These are phyloP conservation scores for Pelodytes ibericus DNA, from an alignment of 2,797 vertebrate species.

Conservation along the genomic window DNA sequence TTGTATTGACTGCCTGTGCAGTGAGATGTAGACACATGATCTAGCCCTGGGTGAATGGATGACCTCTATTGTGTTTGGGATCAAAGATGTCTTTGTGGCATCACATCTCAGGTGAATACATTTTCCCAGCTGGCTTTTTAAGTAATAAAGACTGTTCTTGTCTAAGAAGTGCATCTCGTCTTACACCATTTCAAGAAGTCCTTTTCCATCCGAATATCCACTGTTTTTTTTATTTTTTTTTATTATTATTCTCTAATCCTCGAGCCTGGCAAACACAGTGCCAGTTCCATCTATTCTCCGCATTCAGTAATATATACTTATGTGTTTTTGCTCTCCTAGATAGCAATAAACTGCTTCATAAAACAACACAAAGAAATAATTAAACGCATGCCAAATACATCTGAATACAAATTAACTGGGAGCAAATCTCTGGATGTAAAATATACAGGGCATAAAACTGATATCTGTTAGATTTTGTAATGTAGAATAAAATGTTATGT, in stretches of 20 bases:
- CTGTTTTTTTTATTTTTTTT: background rate
- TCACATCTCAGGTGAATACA: background rate
- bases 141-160: conserved; percentile 26
- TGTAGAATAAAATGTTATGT: no score
- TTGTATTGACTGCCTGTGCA: conserved; percentile 23
- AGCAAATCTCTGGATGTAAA: no score
- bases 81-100: conserved; percentile 39
- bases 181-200: conserved; percentile 32
- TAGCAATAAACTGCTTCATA: no score
- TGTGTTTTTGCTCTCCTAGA: no score
- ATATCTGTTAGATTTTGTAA: no score
- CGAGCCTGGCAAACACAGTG: conserved; percentile 20
- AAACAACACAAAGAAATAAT: no score
- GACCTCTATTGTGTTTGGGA: conserved; percentile 15
- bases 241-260: conserved; percentile 23
- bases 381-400: no score
- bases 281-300: conserved; percentile 31
- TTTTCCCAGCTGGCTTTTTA: conserved; percentile 10
- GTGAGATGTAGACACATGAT: conserved; percentile 9
- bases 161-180: conserved; percentile 23
- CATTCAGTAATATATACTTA: conserved; percentile 23
- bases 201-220: conserved; percentile 9
- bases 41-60: conserved; percentile 11
- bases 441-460: no score
- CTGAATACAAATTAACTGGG: no score